Base-by-base conservation (phyloP, 2,113 vertebrate genomes). In the Phocoena phocoena region DNA sequence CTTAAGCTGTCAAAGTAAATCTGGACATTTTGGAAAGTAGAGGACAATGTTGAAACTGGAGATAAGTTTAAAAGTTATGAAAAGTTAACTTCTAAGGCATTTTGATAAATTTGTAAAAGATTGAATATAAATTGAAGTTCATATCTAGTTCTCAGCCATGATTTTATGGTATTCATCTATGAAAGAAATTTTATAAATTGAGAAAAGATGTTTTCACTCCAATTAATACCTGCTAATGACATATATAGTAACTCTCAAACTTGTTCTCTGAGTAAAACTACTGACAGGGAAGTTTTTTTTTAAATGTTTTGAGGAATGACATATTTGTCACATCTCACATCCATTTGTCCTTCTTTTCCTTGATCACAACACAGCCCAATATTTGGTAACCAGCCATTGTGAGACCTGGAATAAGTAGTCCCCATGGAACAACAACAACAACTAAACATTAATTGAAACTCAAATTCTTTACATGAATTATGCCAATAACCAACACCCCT, bases 61-160 rank as follows among this genome's bases (percentile, higher is more conserved):
- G 21, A 26, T 47, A 81, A 88, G 23, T 94, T 95, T 15, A 68
- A 93, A 60, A 44, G 47, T 44, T 96, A 68, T 90, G 23, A 13
- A 84, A 96, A 60, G 62, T 41, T 68, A 92, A 62, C 36, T 82
- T 95, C 55, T 90, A 88, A 67, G 67, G 13, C 31, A 83, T 90
- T 77, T 88, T 60, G 84, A 70, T 77, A 68, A 70, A 90, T 77
- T 77, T 77, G 86, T 4, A 50, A 71, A 44, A 76, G 47, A 60
- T 65, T 36, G 17, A 71, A 6, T 81, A 25, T 73, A 71, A 94
- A 68, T 87, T 65, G 18, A 23, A 93, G 18, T 55, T 67, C 9
- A 60, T 58, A 41, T 77, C 53, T 83, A 58, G 44, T 81, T 90
- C 20, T 93, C 38, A 68, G 70, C 8, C 58, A 82, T 70, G 36